Evolutionary conservation across 2,113 vertebrate species (phyloP), one percentile per base, ranked within the genome.

Genomic region (Zapus hudsonius): DNA sequence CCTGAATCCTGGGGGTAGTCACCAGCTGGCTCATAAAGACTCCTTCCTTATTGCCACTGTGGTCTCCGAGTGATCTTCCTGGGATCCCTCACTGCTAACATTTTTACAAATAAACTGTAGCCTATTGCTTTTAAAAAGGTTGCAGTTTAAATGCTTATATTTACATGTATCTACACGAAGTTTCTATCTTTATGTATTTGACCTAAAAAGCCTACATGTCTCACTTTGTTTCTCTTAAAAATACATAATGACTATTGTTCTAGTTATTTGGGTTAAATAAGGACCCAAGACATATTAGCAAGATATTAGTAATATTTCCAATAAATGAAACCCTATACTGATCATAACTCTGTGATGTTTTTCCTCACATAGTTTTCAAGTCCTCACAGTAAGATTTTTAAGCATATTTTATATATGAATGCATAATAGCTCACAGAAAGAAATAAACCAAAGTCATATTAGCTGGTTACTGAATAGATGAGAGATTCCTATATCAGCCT

Each of bases 371-470:
- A 8, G 66, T 72, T 31, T 91, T 89, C 42, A 79, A 55, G 33
- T 82, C 31, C 33, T 63, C 67, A 55, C 7, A 75, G n/a, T 79
- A 84, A 83, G 70, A 52, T 44, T 73, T 95, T 95, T 63, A 76
- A 78, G 66, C 33, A 57, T 20, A 22, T 80, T 89, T 89, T 79
- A 66, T 16, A 33, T 38, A n/a, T 13, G 59, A 79, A 33, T 22
- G 20, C 93, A 81, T 80, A 61, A 91, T 84, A 29, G 19, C 3
- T 79, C 22, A 82, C 40, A 85, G 40, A 82, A 33, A 52, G 70
- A 87, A 76, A 33, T 79, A 17, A 2, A 29, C 78, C 5, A 83
- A 83, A 5, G 33, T 85, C 8, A 31, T 57, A 76, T 40, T 72
- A 80, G 31, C 23, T 57, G 3, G 61, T 69, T 88, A 4, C 31